These are phyloP conservation scores for Solenopsis invicta DNA, from an alignment of 1,140 invertebrate genomes.

Conservation along the genomic window DNA sequence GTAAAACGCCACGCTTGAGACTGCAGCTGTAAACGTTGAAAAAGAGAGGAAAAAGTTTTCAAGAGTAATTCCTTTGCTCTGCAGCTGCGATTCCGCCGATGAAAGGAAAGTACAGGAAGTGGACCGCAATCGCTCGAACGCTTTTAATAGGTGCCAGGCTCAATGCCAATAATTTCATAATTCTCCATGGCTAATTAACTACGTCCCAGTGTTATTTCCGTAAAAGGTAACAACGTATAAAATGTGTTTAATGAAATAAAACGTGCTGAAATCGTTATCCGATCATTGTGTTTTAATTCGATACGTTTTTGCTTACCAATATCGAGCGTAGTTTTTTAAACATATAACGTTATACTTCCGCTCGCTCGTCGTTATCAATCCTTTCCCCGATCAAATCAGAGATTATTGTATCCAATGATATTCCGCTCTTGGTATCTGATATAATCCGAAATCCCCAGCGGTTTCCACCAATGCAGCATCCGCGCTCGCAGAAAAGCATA, in stretches of 20 bases:
- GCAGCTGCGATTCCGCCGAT: slow-evolving; percentile 25
- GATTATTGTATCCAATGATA: slow-evolving; percentile 40
- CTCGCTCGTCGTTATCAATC: slow-evolving; percentile 17
- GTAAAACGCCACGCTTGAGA: slow-evolving; percentile 38
- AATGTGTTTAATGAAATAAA: slow-evolving; percentile 52
- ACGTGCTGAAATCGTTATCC: slow-evolving; percentile 46
- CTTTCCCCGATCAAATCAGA: slow-evolving; percentile 37
- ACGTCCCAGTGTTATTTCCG: background rate
- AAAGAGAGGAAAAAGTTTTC: slow-evolving; percentile 36
- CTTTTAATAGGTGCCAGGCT: slow-evolving; percentile 53
- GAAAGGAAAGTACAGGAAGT: slow-evolving; percentile 45
- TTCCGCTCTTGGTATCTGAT: background rate
- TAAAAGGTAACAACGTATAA: slow-evolving; percentile 44
- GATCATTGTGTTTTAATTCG: slow-evolving; percentile 49
- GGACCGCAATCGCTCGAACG: slow-evolving; percentile 36
- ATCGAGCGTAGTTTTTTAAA: slow-evolving; percentile 35
- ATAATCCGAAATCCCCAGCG: slow-evolving; percentile 8
- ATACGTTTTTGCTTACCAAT: slow-evolving; percentile 53
- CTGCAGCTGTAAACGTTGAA: slow-evolving; percentile 45
- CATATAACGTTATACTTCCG: slow-evolving; percentile 15
- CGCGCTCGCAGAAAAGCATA: background rate
- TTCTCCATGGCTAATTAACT: slow-evolving; percentile 62
- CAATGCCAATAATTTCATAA: slow-evolving; percentile 65
- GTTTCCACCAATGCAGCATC: background rate
- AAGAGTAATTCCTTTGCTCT: slow-evolving; percentile 46